Percentiles rank a stretch among this genome's conserved stretches.
These are phyloP conservation scores for Gopherus evgoodei DNA, from an alignment of 2,113 vertebrate genomes.

Conservation along the genomic window DNA sequence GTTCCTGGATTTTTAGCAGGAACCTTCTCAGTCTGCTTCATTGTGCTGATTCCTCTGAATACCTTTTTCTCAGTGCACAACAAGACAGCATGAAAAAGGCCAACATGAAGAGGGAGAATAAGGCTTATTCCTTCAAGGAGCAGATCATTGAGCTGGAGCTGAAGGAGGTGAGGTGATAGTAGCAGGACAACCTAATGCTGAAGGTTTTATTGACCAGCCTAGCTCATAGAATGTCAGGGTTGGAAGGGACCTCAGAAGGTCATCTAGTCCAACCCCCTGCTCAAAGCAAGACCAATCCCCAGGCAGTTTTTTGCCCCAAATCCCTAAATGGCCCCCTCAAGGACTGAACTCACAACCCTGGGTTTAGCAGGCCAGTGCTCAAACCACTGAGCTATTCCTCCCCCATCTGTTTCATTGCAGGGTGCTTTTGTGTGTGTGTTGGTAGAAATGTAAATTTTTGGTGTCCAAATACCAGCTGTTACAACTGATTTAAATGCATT, in stretches of 20 bases:
- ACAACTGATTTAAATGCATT: background rate
- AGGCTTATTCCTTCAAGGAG: slow-evolving; percentile 98
- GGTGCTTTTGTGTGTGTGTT: background rate
- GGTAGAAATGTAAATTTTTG: background rate
- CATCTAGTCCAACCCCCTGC: no score
- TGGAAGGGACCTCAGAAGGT: no score
- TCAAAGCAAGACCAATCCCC: no score
- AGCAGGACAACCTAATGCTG: background rate
- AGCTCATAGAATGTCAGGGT: no score
- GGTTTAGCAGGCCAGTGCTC: no score
- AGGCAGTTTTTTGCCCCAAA: no score
- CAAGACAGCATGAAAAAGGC: slow-evolving; percentile 94
- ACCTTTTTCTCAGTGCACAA: slow-evolving; percentile 84
- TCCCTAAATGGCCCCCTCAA: no score
- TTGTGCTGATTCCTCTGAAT: background rate
- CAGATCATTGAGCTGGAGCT: slow-evolving; percentile 98
- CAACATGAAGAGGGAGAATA: slow-evolving; percentile 98
- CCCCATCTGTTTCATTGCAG: background rate
- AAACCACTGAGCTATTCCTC: no score
- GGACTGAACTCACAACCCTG: no score
- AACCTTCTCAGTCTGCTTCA: background rate
- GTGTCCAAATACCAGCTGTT: background rate
- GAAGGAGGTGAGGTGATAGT: slow-evolving; percentile 86
- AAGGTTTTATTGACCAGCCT: background rate
- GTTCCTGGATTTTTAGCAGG: background rate